Evolutionary conservation across 2,888 invertebrate species (phyloP).

Genomic region (Amiota communis): DNA sequence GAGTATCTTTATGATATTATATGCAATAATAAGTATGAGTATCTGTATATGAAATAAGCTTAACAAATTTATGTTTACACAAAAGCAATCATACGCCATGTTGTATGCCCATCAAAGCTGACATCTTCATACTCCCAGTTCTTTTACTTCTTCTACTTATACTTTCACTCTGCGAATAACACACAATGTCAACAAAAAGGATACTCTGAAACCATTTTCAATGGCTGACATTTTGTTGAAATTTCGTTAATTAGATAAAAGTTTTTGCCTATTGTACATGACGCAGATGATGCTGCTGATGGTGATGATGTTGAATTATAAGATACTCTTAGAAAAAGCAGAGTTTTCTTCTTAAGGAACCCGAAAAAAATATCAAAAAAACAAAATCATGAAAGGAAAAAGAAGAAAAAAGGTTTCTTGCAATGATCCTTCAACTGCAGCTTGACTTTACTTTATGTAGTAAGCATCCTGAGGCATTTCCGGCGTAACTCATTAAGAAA

Average conservation of each 20-base stretch:
- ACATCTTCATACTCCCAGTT: no score
- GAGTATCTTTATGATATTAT: not conserved
- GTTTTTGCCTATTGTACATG: slow-evolving; percentile 68
- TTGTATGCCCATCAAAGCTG: slow-evolving; percentile 41
- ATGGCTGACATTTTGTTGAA: slow-evolving; percentile 69
- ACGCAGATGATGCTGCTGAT: slow-evolving; percentile 39
- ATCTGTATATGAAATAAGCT: slow-evolving; percentile 13
- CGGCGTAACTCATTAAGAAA: slow-evolving; percentile 24
- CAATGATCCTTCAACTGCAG: slow-evolving; percentile 9
- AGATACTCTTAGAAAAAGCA: no score
- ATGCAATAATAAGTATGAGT: slow-evolving; percentile 3
- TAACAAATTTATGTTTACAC: slow-evolving; percentile 56
- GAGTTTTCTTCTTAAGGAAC: no score
- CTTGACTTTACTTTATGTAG: not conserved
- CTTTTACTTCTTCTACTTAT: no score
- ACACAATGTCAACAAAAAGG: slow-evolving; percentile 61
- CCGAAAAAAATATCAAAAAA: not conserved
- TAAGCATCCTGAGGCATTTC: not conserved
- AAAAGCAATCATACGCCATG: slow-evolving; percentile 67
- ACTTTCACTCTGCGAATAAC: slow-evolving; percentile 36
- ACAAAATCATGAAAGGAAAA: not conserved
- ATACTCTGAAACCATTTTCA: slow-evolving; percentile 41
- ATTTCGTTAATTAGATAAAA: slow-evolving; percentile 73
- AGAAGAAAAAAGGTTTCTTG: slow-evolving; percentile 3
- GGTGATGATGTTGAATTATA: no score